Base-by-base conservation (phyloP, 2,797 vertebrate species). In the Streptopelia turtur region DNA sequence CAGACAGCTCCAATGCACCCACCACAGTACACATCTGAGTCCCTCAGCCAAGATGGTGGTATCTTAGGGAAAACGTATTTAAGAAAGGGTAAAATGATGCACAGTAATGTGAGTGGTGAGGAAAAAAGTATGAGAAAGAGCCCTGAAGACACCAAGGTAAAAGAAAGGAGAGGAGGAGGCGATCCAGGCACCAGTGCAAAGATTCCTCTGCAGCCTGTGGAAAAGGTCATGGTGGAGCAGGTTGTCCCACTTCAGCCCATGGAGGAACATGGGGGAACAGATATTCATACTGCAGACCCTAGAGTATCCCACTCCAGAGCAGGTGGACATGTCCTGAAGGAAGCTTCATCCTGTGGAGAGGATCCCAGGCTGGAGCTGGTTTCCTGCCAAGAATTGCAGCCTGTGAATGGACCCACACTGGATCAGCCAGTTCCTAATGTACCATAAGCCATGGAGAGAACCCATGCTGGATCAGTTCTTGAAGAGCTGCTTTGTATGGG, bases 401-500 rank as follows among this genome's bases (percentile, higher is more conserved):
- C 15, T 1, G 0, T n/a, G 16, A 11, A 13, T n/a, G 3, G 10
- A 22, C 5, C 9, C 16, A 28, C 22, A 27, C 4, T 23, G 3
- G 21, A 37, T 49, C 71, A 39, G 8, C 37, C 21, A 39, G 6
- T 8, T 87, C 43, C n/a, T 60, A 30, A 25, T 27, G 33, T 37
- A 31, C 6, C 1, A 15, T 30, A 35, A 1, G 1, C 6, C 9
- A 11, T 18, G 18, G 20, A 65, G 15, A 53, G 5, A 13, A 5
- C 15, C 13, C 8, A 24, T 9, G 6, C 6, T 41, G 8, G 15
- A 52, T 4, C 28, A 68, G 13, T 13, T 83, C 66, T 31, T 37
- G 39, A 70, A 63, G 9, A 57, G 1, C 20, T 28, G 18, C n/a
- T 11, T 47, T 37, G 28, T 43, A 7, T 33, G 59, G 11, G 37